Percentiles rank a stretch among this genome's conserved stretches.
phyloP scores from a whole-genome alignment of 2,113 vertebrate genomes.

The Strix aluco region DNA sequence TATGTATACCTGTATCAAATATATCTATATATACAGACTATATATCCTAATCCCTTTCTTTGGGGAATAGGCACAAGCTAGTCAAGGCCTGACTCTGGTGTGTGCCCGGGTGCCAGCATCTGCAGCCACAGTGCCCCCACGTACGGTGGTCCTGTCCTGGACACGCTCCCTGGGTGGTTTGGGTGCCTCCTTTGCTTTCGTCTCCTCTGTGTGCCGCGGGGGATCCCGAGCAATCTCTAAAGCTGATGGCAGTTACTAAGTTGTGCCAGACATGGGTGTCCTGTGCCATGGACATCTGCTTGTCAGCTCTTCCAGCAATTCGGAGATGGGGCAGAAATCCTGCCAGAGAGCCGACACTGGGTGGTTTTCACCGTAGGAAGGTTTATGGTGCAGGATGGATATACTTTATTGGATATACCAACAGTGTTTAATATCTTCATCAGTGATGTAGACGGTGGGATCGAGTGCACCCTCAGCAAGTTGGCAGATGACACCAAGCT shows the following conservation, averaged over 20 bases:
- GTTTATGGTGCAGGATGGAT: not conserved
- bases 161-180: not conserved
- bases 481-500: not conserved
- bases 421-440: not conserved
- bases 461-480: not conserved
- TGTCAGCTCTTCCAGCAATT: not conserved
- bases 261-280: rapidly evolving
- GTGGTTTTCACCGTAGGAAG: not conserved
- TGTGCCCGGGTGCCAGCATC: not conserved
- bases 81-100: not conserved
- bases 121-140: rapidly evolving
- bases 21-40: not conserved
- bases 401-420: too few relatives aligned
- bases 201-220: rapidly evolving
- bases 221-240: not conserved
- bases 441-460: rapidly evolving
- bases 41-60: not conserved
- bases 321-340: not conserved
- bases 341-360: rapidly evolving
- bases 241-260: not conserved
- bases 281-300: not conserved
- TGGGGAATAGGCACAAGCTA: not conserved
- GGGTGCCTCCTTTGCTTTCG: not conserved
- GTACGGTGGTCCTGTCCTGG: rapidly evolving
- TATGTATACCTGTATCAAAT: not conserved